Conservation (phyloP, 2,888 invertebrate species). For the Acanthopleura granulata region DNA sequence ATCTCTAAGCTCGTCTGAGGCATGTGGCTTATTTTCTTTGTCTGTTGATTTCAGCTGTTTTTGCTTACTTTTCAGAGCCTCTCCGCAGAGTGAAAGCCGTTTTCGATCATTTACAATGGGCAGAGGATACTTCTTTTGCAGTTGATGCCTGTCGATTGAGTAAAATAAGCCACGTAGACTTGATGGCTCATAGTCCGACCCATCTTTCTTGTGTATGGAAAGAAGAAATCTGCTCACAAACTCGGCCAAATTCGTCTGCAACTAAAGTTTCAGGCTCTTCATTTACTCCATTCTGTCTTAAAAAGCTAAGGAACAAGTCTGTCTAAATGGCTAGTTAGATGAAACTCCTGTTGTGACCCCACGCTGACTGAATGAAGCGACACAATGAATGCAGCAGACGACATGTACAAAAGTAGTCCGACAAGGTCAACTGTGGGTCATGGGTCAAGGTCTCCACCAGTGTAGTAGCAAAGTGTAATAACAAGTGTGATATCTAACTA, state of each 20-base stretch:
- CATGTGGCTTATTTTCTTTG: background rate
- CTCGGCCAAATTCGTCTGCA: background rate
- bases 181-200: background rate
- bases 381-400: too few relatives aligned
- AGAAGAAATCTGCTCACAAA: background rate
- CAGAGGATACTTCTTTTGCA: background rate
- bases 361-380: too few relatives aligned
- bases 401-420: background rate
- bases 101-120: background rate
- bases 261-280: background rate
- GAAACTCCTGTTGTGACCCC: background rate
- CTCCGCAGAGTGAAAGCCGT: background rate
- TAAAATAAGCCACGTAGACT: background rate
- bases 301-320: background rate
- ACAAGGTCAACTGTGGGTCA: background rate
- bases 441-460: background rate
- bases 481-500: background rate
- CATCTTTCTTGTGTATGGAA: constrained; percentile 4
- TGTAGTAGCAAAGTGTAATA: background rate
- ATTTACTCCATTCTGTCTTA: background rate
- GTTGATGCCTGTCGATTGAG: constrained; percentile 5
- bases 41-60: background rate
- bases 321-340: background rate
- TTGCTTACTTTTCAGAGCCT: constrained; percentile 19
- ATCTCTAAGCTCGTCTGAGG: constrained; percentile 2